Conservation (phyloP, 2,797 vertebrate species). For the Crenichthys baileyi region DNA sequence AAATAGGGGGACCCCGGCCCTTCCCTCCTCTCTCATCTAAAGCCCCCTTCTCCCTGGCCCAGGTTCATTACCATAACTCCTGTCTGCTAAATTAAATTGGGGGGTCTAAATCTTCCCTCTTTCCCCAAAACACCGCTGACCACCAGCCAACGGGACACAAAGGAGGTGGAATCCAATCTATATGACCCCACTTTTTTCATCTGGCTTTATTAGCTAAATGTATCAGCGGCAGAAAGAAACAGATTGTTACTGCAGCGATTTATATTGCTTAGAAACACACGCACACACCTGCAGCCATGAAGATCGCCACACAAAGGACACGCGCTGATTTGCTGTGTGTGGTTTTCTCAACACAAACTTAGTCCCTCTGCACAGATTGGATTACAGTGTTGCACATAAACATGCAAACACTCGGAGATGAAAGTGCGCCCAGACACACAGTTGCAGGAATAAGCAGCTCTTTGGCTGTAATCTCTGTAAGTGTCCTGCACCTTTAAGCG, state of each 20-base stretch:
- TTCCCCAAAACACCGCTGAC: slow-evolving; percentile 60
- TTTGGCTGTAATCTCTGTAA: slow-evolving; percentile 59
- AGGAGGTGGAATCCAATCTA: slow-evolving; percentile 76
- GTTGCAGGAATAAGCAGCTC: slow-evolving; percentile 35
- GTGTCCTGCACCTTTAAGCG: slow-evolving; percentile 33
- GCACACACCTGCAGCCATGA: slow-evolving; percentile 35
- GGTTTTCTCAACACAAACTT: slow-evolving; percentile 57
- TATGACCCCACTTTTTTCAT: slow-evolving; percentile 70
- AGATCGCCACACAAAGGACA: slow-evolving; percentile 54
- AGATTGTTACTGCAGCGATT: slow-evolving; percentile 53
- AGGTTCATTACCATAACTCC: slow-evolving; percentile 81
- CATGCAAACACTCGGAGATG: slow-evolving; percentile 58
- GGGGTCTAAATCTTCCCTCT: slow-evolving; percentile 61
- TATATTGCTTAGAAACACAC: slow-evolving; percentile 30
- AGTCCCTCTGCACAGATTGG: slow-evolving; percentile 55
- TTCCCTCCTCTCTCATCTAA: slow-evolving; percentile 42
- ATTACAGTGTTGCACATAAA: slow-evolving; percentile 56
- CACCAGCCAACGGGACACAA: slow-evolving; percentile 66
- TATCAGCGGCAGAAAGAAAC: slow-evolving; percentile 50
- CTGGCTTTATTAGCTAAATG: slow-evolving; percentile 80
- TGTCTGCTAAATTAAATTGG: slow-evolving; percentile 82
- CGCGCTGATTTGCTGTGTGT: slow-evolving; percentile 36
- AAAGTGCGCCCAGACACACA: slow-evolving; percentile 19
- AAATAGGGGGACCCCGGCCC: slow-evolving; percentile 57
- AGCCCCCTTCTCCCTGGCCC: slow-evolving; percentile 29